Percentiles rank a stretch among this genome's conserved stretches.
Conservation (phyloP, 2,113 vertebrate genomes). For the Ciconia boyciana region DNA sequence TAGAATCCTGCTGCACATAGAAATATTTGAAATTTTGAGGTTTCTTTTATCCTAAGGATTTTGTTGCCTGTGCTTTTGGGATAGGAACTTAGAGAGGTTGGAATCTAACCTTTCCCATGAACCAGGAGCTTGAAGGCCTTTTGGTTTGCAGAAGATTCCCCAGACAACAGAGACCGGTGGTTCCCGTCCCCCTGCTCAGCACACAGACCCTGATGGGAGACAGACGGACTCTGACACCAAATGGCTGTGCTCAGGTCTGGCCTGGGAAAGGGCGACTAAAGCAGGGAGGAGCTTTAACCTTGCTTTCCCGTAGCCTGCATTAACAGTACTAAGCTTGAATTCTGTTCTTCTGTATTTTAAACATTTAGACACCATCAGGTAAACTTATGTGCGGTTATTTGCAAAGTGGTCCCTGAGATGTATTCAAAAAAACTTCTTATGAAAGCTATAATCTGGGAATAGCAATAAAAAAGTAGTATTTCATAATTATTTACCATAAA, state of each 20-base stretch:
- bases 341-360: neutral
- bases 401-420: neutral
- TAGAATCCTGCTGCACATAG: neutral
- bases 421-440: neutral
- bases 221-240: neutral
- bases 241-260: neutral
- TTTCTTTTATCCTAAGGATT: neutral
- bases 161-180: too few relatives aligned
- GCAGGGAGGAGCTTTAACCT: neutral
- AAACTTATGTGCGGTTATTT: neutral
- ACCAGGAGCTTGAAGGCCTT: neutral
- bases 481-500: neutral
- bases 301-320: neutral
- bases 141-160: neutral
- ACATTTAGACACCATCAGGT: neutral
- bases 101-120: neutral
- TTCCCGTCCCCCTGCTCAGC: neutral
- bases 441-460: neutral
- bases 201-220: accelerated
- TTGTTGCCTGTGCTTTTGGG: neutral
- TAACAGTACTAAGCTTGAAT: too few relatives aligned
- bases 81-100: neutral
- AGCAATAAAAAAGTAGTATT: neutral
- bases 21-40: neutral
- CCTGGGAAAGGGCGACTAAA: neutral